phyloP scores from a whole-genome alignment of 2,113 vertebrate species.

The Turnix velox region DNA sequence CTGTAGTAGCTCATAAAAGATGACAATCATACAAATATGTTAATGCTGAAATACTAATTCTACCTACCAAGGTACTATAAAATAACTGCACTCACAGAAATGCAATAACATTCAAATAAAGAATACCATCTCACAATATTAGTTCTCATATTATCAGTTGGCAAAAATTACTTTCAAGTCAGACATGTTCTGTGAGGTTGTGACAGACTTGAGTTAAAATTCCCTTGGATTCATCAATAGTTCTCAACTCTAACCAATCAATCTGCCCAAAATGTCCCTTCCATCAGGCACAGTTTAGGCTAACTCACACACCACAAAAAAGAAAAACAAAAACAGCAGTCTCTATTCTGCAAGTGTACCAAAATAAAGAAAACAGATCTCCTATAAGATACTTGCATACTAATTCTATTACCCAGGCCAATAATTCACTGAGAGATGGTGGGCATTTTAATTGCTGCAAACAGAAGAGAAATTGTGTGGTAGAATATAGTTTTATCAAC shows the following conservation, averaged over 20 bases:
- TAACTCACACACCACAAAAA: background rate
- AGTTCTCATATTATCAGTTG: background rate
- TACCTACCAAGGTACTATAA: background rate
- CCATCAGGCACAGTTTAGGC: background rate
- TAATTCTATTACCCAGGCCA: background rate
- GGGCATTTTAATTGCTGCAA: background rate
- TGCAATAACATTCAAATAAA: background rate
- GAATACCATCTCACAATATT: background rate
- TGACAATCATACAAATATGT: background rate
- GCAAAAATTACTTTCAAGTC: background rate
- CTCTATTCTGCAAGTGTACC: background rate
- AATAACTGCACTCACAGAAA: background rate
- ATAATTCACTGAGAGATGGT: background rate
- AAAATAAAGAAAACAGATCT: background rate
- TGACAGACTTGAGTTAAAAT: background rate
- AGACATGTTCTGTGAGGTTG: background rate
- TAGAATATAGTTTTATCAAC: too few species aligned
- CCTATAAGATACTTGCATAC: background rate
- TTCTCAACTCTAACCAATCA: background rate
- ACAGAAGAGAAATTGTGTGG: background rate
- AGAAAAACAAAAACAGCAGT: background rate
- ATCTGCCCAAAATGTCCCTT: background rate
- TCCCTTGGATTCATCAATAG: background rate
- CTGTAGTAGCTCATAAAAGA: background rate
- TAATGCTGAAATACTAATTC: background rate